phyloP scores from a whole-genome alignment of 2,888 invertebrate genomes.

The Trachelus tabidus region DNA sequence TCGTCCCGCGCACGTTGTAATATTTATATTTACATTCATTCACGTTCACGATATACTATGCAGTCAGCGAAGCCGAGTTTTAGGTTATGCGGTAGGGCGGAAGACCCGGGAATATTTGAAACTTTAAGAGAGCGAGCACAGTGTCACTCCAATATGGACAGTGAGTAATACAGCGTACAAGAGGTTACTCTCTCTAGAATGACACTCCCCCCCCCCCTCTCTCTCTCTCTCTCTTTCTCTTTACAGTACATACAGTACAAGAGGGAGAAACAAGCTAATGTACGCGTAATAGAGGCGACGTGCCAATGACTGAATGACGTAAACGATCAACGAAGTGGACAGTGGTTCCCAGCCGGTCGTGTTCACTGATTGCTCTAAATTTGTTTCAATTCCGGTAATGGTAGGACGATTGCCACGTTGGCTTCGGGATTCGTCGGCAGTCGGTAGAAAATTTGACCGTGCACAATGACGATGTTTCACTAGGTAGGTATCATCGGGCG shows the following conservation, averaged over 20 bases:
- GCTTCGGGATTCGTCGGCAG: not conserved
- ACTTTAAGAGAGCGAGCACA: not conserved
- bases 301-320: constrained; percentile 8
- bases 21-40: constrained; percentile 5
- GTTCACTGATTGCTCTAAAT: not conserved
- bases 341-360: not conserved
- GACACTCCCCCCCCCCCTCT: no score
- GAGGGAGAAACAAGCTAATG: not conserved
- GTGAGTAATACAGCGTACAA: not conserved
- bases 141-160: not conserved
- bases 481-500: not conserved
- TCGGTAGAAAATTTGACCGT: not conserved
- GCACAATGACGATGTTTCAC: not conserved
- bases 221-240: not conserved
- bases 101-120: not conserved
- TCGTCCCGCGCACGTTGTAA: constrained; percentile 4
- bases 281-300: constrained; percentile 3
- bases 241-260: not conserved
- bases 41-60: not conserved
- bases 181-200: not conserved
- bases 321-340: not conserved
- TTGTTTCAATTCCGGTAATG: constrained; percentile 1
- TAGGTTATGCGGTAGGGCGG: not conserved
- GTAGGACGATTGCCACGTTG: not conserved
- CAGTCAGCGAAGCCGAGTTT: not conserved